These are phyloP conservation scores for Drosophila tsacasi DNA, from an alignment of 1,140 invertebrate genomes.

Conservation along the genomic window DNA sequence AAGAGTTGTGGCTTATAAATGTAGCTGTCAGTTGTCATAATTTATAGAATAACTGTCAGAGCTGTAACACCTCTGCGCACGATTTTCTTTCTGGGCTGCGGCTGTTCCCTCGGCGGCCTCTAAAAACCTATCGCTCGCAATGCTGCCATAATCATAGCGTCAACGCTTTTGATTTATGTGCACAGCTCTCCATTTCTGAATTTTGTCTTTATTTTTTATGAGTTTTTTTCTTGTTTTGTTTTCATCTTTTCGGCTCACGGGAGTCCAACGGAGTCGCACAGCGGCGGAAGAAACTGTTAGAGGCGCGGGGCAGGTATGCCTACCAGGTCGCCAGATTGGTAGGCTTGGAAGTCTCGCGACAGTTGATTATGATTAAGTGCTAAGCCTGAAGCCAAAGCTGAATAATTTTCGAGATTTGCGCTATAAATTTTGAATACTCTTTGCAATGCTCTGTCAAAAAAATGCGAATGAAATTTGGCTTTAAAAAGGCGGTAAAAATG, in stretches of 20 bases:
- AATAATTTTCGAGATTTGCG: conserved; percentile 63
- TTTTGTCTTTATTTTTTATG: conserved; percentile 53
- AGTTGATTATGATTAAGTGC: conserved; percentile 85
- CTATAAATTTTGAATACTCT: conserved; percentile 60
- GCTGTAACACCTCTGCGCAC: conserved; percentile 76
- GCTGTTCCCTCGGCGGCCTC: conserved; percentile 53
- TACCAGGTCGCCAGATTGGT: conserved; percentile 59
- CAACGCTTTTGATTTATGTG: conserved; percentile 80
- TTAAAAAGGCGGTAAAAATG: not conserved
- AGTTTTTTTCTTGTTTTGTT: conserved; percentile 29
- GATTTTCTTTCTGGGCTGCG: conserved; percentile 57
- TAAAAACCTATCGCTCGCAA: conserved; percentile 62
- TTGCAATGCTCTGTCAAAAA: not conserved
- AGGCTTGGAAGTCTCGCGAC: conserved; percentile 77
- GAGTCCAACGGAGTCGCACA: conserved; percentile 28
- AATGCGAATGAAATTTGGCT: not conserved
- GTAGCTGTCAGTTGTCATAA: conserved; percentile 83
- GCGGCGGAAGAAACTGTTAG: conserved; percentile 49
- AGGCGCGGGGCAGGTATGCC: conserved; percentile 34
- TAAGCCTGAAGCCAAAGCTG: conserved; percentile 62
- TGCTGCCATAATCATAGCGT: conserved; percentile 77
- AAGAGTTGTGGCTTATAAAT: conserved; percentile 82
- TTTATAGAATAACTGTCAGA: conserved; percentile 82
- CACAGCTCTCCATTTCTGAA: conserved; percentile 59
- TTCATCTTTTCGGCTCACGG: conserved; percentile 59